phyloP scores from a whole-genome alignment of 2,797 vertebrate species.

The Orestias chungarensis region DNA sequence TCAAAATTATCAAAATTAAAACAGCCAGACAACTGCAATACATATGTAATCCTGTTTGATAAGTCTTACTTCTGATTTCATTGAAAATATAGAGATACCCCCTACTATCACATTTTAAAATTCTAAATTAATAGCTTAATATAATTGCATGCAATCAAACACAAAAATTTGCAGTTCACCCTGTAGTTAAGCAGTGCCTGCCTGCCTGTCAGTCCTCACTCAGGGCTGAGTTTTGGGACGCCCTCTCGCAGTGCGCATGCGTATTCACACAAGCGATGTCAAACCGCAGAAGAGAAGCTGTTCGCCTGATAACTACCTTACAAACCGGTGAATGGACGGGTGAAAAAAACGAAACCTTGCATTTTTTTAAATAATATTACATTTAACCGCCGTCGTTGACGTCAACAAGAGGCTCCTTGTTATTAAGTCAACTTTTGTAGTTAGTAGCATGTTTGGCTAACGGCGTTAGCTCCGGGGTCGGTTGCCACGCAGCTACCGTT shows the following conservation, averaged over 20 bases:
- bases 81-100: no score
- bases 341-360: no score
- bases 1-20: not conserved
- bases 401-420: not conserved
- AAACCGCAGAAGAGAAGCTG: constrained; percentile 46
- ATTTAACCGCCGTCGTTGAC: fast-evolving
- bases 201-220: constrained; percentile 19
- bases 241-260: constrained; percentile 51
- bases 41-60: not conserved
- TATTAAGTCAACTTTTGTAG: constrained; percentile 41
- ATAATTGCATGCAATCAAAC: not conserved
- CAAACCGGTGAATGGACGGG: constrained; percentile 52
- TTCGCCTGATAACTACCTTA: constrained; percentile 39
- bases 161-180: not conserved
- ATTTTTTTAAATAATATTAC: not conserved
- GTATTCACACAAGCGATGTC: constrained; percentile 43
- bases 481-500: constrained; percentile 19
- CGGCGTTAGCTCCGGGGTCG: constrained; percentile 41
- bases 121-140: not conserved
- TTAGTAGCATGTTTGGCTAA: constrained; percentile 37
- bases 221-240: constrained; percentile 6
- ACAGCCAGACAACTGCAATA: not conserved
- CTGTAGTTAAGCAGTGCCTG: no score
- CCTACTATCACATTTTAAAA: no score
- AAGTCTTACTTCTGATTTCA: not conserved